These are phyloP conservation scores for Muscicapa adusta DNA, from an alignment of 2,113 vertebrate genomes.

Conservation along the genomic window DNA sequence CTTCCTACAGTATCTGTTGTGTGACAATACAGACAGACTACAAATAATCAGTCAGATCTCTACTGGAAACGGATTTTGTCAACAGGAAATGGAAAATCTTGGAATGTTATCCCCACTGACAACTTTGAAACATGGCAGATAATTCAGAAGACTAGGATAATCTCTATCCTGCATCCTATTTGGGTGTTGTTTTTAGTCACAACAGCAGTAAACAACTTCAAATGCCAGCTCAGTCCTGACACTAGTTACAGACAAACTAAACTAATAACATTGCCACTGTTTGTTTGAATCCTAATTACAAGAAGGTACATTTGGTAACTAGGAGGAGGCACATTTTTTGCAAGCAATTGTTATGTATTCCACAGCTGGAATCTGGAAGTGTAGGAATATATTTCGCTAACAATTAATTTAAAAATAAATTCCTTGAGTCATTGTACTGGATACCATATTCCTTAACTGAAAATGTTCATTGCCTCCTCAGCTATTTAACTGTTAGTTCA, in stretches of 20 bases:
- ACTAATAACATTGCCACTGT: not conserved
- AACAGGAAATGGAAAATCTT: not conserved
- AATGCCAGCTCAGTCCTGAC: not conserved
- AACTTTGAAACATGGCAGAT: not conserved
- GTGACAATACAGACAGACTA: not conserved
- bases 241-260: not conserved
- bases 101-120: not conserved
- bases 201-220: not conserved
- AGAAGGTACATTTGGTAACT: not conserved
- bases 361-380: not conserved
- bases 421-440: not conserved
- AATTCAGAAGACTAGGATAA: not conserved
- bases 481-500: not conserved
- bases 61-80: not conserved
- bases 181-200: not conserved
- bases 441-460: not conserved
- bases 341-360: not conserved
- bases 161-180: not conserved
- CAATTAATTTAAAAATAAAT: not conserved
- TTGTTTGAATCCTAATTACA: not conserved
- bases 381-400: not conserved
- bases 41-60: not conserved
- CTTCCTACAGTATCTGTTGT: not conserved
- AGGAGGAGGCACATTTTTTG: not conserved
- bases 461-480: not conserved